A percentile compares a stretch with the other conserved stretches of the same genome.
These are phyloP conservation scores for Pantherophis vulpinus DNA, from an alignment of 2,797 vertebrate genomes.

Conservation along the genomic window DNA sequence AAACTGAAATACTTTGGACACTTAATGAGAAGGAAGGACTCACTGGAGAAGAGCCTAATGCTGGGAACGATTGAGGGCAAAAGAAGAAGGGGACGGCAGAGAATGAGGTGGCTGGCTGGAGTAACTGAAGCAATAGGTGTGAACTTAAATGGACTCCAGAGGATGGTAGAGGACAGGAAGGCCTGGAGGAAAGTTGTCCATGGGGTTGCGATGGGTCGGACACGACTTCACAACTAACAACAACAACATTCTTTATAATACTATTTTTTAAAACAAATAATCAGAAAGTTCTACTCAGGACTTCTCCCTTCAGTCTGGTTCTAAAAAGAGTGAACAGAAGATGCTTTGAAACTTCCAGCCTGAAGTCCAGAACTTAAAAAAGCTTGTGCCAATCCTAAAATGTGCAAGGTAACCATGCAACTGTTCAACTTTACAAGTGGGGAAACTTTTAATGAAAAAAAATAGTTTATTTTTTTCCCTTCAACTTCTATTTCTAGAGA, in stretches of 20 bases:
- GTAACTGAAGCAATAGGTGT: no score
- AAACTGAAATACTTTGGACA: no score
- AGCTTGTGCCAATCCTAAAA: not conserved
- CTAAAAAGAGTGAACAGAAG: not conserved
- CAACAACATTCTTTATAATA: not conserved
- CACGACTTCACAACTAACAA: no score
- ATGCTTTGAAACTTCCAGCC: not conserved
- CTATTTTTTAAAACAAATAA: not conserved
- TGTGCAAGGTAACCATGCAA: not conserved
- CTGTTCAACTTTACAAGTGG: not conserved
- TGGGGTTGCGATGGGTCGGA: no score
- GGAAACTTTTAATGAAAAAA: not conserved
- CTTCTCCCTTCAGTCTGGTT: not conserved
- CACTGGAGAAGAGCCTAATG: no score
- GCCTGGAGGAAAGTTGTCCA: no score
- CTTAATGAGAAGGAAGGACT: no score
- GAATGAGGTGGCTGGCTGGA: no score
- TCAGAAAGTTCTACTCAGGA: not conserved
- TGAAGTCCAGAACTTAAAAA: not conserved
- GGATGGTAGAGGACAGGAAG: no score
- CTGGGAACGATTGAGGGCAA: no score
- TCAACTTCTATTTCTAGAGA: not conserved
- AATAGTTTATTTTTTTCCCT: not conserved
- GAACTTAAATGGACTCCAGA: no score
- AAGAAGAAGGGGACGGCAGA: no score